Base-by-base conservation (phyloP, 2,888 invertebrate species). In the Yponomeuta evonymella region DNA sequence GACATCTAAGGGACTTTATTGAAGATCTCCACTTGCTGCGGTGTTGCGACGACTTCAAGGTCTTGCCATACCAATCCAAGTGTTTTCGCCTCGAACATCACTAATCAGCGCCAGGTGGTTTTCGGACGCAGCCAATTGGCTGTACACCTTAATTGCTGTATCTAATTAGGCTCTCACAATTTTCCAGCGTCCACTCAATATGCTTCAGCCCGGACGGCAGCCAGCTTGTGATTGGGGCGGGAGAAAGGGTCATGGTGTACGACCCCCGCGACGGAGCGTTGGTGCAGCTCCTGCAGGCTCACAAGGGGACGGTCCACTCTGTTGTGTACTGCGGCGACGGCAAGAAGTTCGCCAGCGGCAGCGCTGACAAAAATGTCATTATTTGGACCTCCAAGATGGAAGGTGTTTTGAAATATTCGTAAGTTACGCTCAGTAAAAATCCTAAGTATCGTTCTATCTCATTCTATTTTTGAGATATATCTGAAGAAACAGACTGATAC, bases 371-470 rank as follows among this genome's bases (percentile, higher is more conserved):
- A 90, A 96, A 97, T 83, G 99, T 99, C 68, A 99, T 99, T 74
- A 97, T 99, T 76, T 99, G 99, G 99, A 98, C 97, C 1, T 96
- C 96, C 51, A 98, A 98, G 89, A 94, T 99, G 79, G 98, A 99
- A 92, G 99, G 98, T 33, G 94, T 98, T 75, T 92, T 99, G 3
- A 99, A 99, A 93, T 99, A 98, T 89, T 96, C 96, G 97, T 98
- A 93, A 94, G 95, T 92, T 73, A 48, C 12, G 12, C 23, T 0
- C 23, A 23, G 23, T 23, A 23, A 23, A 23, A 23, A 23, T 23
- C 23, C 8, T 51, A 10, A 4, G 2, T 2, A 6, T 12, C 36
- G 36, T 36, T 36, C 36, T 36, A 5, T 2, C 36, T 36, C 36
- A 36, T 36, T 36, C 6, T 43, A 33, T 43, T 8, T 43, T 43